These are phyloP conservation scores for Oophaga pumilio DNA, from an alignment of 2,113 vertebrate genomes.

Conservation along the genomic window DNA sequence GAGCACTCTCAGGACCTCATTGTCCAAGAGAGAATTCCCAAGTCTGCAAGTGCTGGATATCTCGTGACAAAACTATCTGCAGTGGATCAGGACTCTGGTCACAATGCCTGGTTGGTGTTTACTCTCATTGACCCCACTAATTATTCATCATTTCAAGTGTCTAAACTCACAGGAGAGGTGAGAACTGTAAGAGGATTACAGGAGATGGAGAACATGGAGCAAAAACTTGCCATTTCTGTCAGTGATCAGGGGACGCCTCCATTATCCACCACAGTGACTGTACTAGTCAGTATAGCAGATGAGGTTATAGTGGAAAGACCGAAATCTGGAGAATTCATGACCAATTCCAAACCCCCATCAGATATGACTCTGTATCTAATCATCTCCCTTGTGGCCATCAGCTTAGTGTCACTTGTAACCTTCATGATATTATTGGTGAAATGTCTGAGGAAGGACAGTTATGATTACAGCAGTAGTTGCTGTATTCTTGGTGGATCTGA, in stretches of 20 bases:
- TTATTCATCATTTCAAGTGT: not conserved
- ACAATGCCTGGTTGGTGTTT: not conserved
- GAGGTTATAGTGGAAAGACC: not conserved
- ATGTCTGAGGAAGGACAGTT: conserved; percentile 59
- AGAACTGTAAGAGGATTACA: not conserved
- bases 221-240: not conserved
- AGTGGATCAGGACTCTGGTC: not conserved
- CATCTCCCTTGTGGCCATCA: conserved; percentile 62
- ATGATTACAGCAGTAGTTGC: not conserved
- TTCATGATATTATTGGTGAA: conserved; percentile 65
- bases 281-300: not conserved
- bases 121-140: not conserved
- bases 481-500: too few species aligned
- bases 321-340: conserved; percentile 63
- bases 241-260: not conserved
- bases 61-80: not conserved
- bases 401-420: conserved; percentile 70
- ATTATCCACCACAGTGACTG: conserved; percentile 2
- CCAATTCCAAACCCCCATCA: conserved; percentile 67
- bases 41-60: not conserved
- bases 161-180: conserved; percentile 1
- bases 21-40: not conserved
- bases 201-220: not conserved
- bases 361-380: conserved; percentile 84
- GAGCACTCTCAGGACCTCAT: not conserved